A percentile compares a stretch with the other conserved stretches of the same genome.
Conservation (phyloP, 2,113 vertebrate species). For the Alethe diademata region DNA sequence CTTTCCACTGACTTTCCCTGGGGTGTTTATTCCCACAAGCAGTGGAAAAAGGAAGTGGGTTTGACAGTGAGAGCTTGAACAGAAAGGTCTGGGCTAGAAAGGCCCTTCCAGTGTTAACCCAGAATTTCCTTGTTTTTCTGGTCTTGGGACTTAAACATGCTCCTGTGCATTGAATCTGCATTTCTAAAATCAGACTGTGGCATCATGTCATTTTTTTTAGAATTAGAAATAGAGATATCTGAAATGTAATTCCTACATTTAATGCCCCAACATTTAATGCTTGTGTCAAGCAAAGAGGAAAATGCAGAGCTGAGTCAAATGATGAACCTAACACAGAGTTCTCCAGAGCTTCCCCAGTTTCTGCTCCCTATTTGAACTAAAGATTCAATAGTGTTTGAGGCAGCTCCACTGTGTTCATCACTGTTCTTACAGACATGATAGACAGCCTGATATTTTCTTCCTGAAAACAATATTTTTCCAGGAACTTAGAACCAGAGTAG, state of each 20-base stretch:
- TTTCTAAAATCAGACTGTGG: conserved; percentile 50
- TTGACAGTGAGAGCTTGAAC: not conserved
- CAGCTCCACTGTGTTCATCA: conserved; percentile 29
- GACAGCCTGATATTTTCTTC: conserved; percentile 14
- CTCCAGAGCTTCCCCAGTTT: conserved; percentile 34
- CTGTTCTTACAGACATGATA: conserved; percentile 23
- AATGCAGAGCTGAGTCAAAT: conserved; percentile 23
- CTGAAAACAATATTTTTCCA: conserved; percentile 11
- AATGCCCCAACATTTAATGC: conserved; percentile 41
- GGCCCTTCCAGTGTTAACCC: not conserved
- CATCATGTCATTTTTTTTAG: not conserved
- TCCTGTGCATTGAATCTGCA: conserved; percentile 54
- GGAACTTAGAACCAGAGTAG: not conserved
- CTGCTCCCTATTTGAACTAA: conserved; percentile 37
- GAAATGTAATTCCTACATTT: conserved; percentile 44
- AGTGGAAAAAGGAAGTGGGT: conserved; percentile 26
- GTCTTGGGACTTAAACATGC: not conserved
- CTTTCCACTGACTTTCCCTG: conserved; percentile 38
- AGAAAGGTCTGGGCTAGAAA: not conserved
- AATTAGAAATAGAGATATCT: conserved; percentile 40
- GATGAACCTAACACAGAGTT: conserved; percentile 31
- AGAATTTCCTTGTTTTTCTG: conserved; percentile 49
- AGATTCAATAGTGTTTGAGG: conserved; percentile 7
- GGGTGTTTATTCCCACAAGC: conserved; percentile 46
- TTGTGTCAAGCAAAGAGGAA: conserved; percentile 33